Base-by-base conservation (phyloP, 2,888 invertebrate genomes). In the Ophion ellenae region DNA sequence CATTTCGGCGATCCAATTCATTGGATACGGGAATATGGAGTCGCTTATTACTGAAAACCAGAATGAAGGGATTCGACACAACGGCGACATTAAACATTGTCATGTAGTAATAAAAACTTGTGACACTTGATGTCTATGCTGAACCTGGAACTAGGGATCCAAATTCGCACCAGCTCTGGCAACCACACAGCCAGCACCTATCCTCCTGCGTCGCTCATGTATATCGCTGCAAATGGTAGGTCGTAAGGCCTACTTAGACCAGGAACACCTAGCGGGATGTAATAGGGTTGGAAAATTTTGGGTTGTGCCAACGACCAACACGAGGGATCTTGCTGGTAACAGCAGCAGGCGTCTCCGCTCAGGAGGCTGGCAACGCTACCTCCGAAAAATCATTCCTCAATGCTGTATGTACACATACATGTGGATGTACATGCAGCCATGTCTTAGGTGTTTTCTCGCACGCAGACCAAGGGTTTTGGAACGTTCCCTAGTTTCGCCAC, bases 181-280 rank as follows among this genome's bases (percentile, higher is more conserved):
- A 45, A 2, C 20, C 53, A 32, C 32, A 24, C 28, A 45, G 6
- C 20, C 53, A 32, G 36, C 59, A 47, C 10, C 53, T 57, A 14
- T 66, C 61, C 67, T 47, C 5, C 20, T 67, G 20, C n/a, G 17
- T 40, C 7, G n/a, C 64, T 75, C 83, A 86, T 83, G 76, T 75
- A 77, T 47, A 79, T 77, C 83, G 84, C 77, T 74, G 61, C 78
- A 89, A 91, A 91, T 90, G 89, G 90, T 87, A n/a, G 86, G 87
- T 88, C 89, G 90, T 90, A 91, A 92, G 90, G 89, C 89, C 91
- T 90, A 89, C 91, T 91, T 91, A 90, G 86, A 86, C 67, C 70
- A 84, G 86, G 88, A 87, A 87, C 82, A 69, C 45, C 69, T 64
- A 67, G 59, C 7, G 7, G 20, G 53, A 64, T 53, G 61, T 53